These are phyloP conservation scores for Panurus biarmicus DNA, from an alignment of 2,113 vertebrate species.

Conservation along the genomic window DNA sequence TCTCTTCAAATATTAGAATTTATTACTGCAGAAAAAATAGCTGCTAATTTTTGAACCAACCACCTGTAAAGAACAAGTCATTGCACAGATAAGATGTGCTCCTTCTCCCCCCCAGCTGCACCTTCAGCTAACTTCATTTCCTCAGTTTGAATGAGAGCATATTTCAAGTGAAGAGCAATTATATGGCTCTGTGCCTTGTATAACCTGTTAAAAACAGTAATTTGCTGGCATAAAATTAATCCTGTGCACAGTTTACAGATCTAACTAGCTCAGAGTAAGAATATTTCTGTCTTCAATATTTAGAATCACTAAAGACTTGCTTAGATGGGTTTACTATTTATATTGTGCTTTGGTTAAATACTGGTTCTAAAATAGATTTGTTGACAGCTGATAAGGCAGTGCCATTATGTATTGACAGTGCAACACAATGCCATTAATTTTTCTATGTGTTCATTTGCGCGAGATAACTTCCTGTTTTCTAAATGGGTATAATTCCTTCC, in stretches of 20 bases:
- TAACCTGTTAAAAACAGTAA: conserved; percentile 48
- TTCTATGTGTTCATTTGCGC: not conserved
- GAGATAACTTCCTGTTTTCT: not conserved
- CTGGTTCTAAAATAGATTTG: not conserved
- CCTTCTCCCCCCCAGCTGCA: not conserved
- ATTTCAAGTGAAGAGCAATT: conserved; percentile 47
- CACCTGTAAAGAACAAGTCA: conserved; percentile 55
- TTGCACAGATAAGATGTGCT: conserved; percentile 8
- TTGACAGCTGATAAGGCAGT: not conserved
- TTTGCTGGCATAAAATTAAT: conserved; percentile 52
- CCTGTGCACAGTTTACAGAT: conserved; percentile 27
- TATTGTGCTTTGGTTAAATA: not conserved
- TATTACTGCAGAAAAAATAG: conserved; percentile 49
- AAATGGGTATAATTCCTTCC: not conserved
- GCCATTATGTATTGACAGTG: not conserved
- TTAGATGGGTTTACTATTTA: not conserved
- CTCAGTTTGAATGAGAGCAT: conserved; percentile 37
- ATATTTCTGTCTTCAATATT: not conserved
- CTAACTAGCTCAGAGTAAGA: not conserved
- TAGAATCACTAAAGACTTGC: not conserved
- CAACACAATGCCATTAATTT: not conserved
- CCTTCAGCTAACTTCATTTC: conserved; percentile 40
- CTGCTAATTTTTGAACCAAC: conserved; percentile 51
- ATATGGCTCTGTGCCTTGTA: conserved; percentile 3
- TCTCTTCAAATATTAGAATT: conserved; percentile 65